Conservation (phyloP, 2,797 vertebrate species). For the Neosilurus hyrtlii region DNA sequence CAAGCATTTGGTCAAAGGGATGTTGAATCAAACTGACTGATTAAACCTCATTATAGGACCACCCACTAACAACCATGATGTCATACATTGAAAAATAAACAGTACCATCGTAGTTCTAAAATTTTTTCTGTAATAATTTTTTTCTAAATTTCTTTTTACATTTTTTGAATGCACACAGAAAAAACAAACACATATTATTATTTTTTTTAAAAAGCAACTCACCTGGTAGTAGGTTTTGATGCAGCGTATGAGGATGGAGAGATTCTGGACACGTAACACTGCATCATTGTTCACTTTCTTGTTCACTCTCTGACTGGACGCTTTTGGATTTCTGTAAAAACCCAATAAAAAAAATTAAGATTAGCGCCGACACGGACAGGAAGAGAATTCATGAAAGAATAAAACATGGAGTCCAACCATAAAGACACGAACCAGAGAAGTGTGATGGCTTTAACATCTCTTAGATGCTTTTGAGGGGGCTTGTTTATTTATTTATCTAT, state of each 20-base stretch:
- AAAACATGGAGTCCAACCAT: too few relatives aligned
- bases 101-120: neutral
- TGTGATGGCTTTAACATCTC: too few relatives aligned
- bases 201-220: constrained; percentile 50
- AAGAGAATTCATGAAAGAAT: neutral
- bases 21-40: neutral
- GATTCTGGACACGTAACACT: constrained; percentile 91
- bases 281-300: constrained; percentile 97
- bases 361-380: neutral
- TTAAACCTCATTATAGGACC: neutral
- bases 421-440: neutral
- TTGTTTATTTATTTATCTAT: too few relatives aligned
- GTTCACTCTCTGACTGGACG: constrained; percentile 88
- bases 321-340: constrained; percentile 85
- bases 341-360: neutral
- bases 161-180: neutral
- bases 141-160: too few relatives aligned
- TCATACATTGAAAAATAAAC: neutral
- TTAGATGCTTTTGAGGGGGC: neutral
- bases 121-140: too few relatives aligned
- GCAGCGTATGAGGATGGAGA: constrained; percentile 89
- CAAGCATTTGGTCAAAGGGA: neutral
- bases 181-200: neutral
- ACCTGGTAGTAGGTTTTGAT: constrained; percentile 98
- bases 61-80: neutral